Percentiles rank a stretch among this genome's conserved stretches.
Conservation (phyloP, 2,888 invertebrate species). For the Heteromurus nitidus region DNA sequence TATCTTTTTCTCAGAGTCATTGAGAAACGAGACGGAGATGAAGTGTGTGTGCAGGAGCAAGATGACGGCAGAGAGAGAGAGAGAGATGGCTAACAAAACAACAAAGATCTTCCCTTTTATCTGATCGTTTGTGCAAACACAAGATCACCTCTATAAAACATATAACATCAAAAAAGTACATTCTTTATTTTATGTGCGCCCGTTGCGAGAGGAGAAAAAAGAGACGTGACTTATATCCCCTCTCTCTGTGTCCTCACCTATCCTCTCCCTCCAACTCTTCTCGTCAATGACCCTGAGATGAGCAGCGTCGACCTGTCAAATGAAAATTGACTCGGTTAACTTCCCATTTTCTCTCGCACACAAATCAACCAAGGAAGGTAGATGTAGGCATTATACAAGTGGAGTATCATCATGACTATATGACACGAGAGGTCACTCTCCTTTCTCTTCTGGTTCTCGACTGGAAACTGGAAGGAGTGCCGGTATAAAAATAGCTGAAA, state of each 20-base stretch:
- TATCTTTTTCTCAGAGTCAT: too few species aligned
- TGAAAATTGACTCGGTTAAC: slow-evolving; percentile 7
- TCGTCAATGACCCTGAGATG: too few species aligned
- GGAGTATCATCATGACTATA: neutral
- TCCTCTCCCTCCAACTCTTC: neutral
- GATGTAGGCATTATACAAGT: neutral
- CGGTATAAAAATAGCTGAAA: slow-evolving; percentile 11
- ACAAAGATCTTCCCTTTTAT: neutral
- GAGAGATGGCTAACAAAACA: too few species aligned
- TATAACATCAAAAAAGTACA: neutral
- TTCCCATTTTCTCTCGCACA: neutral
- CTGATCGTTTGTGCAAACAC: neutral
- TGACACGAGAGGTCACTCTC: neutral
- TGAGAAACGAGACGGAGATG: too few species aligned
- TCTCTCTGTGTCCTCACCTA: neutral
- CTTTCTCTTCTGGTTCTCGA: too few species aligned
- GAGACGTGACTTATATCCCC: neutral
- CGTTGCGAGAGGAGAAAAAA: neutral
- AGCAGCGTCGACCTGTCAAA: slow-evolving; percentile 1
- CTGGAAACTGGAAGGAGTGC: neutral
- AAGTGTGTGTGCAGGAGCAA: too few species aligned
- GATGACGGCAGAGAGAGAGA: too few species aligned
- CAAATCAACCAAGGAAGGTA: neutral
- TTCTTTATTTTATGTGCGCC: neutral
- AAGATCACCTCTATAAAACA: neutral